Conservation (phyloP, 2,888 invertebrate genomes). For the Acronicta alni region DNA sequence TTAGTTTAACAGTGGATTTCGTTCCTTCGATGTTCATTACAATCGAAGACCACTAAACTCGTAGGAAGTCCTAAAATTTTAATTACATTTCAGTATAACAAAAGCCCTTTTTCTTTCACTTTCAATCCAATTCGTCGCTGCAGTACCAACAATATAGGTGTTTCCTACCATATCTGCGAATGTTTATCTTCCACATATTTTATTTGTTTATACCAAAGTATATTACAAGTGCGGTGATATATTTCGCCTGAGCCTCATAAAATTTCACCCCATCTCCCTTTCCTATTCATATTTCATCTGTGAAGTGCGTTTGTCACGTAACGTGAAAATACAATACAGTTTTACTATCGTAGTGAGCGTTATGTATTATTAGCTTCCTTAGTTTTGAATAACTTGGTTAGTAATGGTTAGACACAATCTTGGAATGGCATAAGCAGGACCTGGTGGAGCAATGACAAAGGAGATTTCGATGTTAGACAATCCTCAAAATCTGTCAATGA, state of each 20-base stretch:
- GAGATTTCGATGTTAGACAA: no score
- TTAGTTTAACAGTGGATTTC: no score
- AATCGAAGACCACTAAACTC: no score
- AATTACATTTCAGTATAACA: background rate
- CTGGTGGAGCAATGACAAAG: no score
- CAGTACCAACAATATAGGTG: constrained; percentile 24
- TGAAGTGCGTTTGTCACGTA: constrained; percentile 62
- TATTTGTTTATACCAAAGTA: constrained; percentile 59
- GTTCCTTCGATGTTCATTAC: no score
- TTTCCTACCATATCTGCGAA: constrained; percentile 31
- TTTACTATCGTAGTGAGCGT: constrained; percentile 18
- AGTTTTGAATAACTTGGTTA: constrained; percentile 5
- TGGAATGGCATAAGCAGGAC: no score
- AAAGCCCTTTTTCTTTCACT: background rate
- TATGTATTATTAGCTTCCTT: constrained; percentile 6
- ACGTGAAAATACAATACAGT: constrained; percentile 44
- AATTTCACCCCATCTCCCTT: constrained; percentile 59
- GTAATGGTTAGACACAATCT: no score
- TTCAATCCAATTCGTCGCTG: background rate
- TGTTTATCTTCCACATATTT: constrained; percentile 51
- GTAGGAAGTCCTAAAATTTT: no score
- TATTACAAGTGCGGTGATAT: constrained; percentile 60
- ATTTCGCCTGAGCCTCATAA: constrained; percentile 59
- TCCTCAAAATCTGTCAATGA: no score
- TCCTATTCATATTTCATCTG: constrained; percentile 62